Evolutionary conservation across 2,113 vertebrate species (phyloP).

Genomic region (Hystrix brachyura): DNA sequence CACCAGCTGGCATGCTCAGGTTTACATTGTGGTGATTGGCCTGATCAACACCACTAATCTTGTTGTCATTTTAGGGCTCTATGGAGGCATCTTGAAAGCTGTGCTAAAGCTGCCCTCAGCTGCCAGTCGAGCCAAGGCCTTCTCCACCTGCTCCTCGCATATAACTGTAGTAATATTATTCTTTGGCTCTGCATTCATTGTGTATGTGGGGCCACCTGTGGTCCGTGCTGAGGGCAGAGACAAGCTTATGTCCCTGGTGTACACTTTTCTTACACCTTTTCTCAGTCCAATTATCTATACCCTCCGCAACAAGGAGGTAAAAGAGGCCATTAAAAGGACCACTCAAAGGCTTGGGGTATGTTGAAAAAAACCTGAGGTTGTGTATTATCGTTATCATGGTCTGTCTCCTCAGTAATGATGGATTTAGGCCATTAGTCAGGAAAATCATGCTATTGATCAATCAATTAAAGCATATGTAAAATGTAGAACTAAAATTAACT

Average conservation of each 20-base stretch:
- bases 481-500: not conserved
- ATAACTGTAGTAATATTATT: constrained; percentile 32
- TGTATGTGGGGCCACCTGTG: constrained; percentile 62
- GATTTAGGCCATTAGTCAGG: not conserved
- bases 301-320: constrained; percentile 60
- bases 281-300: not conserved
- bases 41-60: constrained; percentile 48
- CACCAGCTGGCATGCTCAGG: not conserved
- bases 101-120: not conserved
- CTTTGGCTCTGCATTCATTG: constrained; percentile 29
- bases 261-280: not conserved
- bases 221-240: constrained; percentile 65
- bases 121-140: not conserved
- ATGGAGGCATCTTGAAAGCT: not conserved
- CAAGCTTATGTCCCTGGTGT: constrained; percentile 12
- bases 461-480: not conserved
- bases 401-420: not conserved
- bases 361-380: not conserved
- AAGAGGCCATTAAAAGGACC: constrained; percentile 27
- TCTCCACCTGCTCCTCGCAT: constrained; percentile 65
- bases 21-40: constrained; percentile 61
- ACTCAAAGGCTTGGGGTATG: not conserved
- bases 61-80: constrained; percentile 34
- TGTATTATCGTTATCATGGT: not conserved
- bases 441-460: not conserved